Base-by-base conservation (phyloP, 2,888 invertebrate genomes). In the Galerucella nymphaeae region DNA sequence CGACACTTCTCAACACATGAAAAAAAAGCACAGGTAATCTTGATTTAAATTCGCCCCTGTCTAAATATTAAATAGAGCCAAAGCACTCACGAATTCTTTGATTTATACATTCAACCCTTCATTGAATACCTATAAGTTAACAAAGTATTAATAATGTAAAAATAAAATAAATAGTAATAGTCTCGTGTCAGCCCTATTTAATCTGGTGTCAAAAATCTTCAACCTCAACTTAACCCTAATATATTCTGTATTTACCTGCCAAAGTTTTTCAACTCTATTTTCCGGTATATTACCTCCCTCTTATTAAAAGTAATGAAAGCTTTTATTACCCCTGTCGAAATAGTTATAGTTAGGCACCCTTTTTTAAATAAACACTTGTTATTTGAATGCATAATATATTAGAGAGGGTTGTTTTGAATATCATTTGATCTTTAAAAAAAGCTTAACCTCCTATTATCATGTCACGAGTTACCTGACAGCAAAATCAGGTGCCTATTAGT, bases 21-120 rank as follows among this genome's bases (percentile, higher is more conserved):
- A 23, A 75, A 74, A 73, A 74, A 76, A 74, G 38, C 71, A 77
- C 79, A 81, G 81, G 81, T 81, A 81, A 75, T 75, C 77, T 78
- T 77, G 77, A 79, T 79, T 80, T 78, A 79, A 80, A 80, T 80
- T 79, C 81, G 80, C 80, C 81, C 81, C 79, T 78, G 77, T 78
- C 69, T 75, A 76, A 77, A 76, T 78, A 77, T 78, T 76, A 77
- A 30, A 71, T 66, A 50, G 42, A 57, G 13, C 42, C 45, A 76
- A 75, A 70, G 75, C 45, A 45, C 2, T 45, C 45, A 45, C 45
- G 61, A 10, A 10, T 2, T 42, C 18, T 42, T 18, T 62, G 61
- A 62, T 62, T 62, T 45, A n/a, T n/a, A 62, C 61, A 62, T 62
- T 42, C 61, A 62, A 38, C 61, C 61, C 61, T 62, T 58, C 62